A percentile compares a stretch with the other conserved stretches of the same genome.
Conservation (phyloP, 1,140 invertebrate genomes). For the Myzus persicae region DNA sequence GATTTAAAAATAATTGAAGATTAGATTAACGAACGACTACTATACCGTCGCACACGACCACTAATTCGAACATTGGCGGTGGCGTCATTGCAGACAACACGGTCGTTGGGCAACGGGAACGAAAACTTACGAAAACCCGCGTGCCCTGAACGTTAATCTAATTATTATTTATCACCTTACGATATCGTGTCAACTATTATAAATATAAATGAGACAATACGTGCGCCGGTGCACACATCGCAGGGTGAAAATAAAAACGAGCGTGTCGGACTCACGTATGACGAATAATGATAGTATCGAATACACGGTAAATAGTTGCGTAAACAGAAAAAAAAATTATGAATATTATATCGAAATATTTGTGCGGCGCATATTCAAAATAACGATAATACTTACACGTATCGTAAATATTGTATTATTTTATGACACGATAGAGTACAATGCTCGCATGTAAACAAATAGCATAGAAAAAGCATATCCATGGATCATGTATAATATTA, state of each 20-base stretch:
- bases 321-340: slow-evolving; percentile 9
- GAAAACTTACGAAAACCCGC: slow-evolving; percentile 42
- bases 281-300: slow-evolving; percentile 1
- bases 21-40: slow-evolving; percentile 23
- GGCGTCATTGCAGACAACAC: slow-evolving; percentile 4
- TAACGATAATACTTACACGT: neutral
- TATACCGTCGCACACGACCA: neutral
- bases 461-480: no score
- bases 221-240: neutral
- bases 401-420: neutral
- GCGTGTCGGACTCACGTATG: slow-evolving; percentile 11
- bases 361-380: neutral
- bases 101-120: slow-evolving; percentile 37
- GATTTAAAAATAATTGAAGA: neutral
- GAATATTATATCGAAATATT: neutral
- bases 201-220: neutral
- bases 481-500: neutral
- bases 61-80: neutral
- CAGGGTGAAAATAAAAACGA: neutral
- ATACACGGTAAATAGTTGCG: neutral
- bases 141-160: neutral
- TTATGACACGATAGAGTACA: neutral
- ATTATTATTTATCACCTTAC: slow-evolving; percentile 6
- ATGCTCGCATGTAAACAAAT: neutral
- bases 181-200: neutral